These are phyloP conservation scores for Gallinago undulata DNA, from an alignment of 2,113 vertebrate species.

Conservation along the genomic window DNA sequence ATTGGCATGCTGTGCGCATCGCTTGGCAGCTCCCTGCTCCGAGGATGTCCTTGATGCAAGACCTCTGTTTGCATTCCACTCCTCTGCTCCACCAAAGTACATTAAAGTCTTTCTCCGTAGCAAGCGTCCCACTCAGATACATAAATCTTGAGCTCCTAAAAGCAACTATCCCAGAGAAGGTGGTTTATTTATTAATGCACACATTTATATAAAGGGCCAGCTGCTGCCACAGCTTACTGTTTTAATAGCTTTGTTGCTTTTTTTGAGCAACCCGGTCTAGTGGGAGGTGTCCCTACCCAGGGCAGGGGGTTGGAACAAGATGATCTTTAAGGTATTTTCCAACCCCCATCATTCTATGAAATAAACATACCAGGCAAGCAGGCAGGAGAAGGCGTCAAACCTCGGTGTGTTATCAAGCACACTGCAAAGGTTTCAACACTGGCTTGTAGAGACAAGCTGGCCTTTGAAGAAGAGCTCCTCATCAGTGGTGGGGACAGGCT, in stretches of 20 bases:
- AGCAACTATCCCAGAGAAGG: not conserved
- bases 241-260: not conserved
- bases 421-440: not conserved
- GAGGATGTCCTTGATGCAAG: not conserved
- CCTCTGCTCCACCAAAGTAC: not conserved
- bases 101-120: not conserved
- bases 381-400: not conserved
- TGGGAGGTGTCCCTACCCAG: not conserved
- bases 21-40: not conserved
- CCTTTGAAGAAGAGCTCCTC: not conserved
- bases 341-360: not conserved
- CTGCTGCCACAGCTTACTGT: not conserved
- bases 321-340: not conserved
- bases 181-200: not conserved
- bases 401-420: fast-evolving
- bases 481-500: not conserved
- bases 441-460: fast-evolving
- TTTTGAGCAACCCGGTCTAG: not conserved
- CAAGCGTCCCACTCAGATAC: not conserved
- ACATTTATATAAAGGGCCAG: not conserved
- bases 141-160: not conserved
- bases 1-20: not conserved
- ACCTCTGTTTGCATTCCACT: not conserved
- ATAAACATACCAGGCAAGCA: not conserved
- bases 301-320: not conserved